A percentile compares a stretch with the other conserved stretches of the same genome.
These are phyloP conservation scores for Hippopotamyrus pictus DNA, from an alignment of 2,797 vertebrate genomes.

Conservation along the genomic window DNA sequence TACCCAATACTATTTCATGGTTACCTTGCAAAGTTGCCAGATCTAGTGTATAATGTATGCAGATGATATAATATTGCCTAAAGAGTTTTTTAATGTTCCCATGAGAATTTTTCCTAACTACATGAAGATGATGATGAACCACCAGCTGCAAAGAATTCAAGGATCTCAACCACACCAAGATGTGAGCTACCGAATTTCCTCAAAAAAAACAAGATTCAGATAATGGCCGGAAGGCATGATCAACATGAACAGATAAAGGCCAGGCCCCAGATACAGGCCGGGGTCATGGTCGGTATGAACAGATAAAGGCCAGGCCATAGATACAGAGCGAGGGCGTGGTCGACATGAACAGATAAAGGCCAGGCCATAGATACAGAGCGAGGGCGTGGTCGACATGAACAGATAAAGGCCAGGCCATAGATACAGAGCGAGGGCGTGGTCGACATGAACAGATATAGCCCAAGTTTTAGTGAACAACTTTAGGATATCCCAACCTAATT, in stretches of 20 bases:
- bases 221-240: not conserved
- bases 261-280: no score
- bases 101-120: not conserved
- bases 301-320: no score
- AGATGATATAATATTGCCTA: not conserved
- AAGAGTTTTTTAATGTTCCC: not conserved
- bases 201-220: not conserved
- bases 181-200: not conserved
- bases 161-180: not conserved
- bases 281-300: no score
- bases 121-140: not conserved
- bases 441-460: no score
- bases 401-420: no score
- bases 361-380: no score
- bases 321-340: no score
- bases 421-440: no score
- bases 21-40: not conserved
- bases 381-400: no score
- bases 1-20: not conserved
- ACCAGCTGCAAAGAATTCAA: not conserved
- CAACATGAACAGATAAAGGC: not conserved
- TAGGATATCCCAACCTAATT: no score
- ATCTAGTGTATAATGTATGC: not conserved
- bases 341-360: no score
- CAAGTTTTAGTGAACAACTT: no score